Evolutionary conservation across 2,797 vertebrate species (phyloP).

Genomic region (Acridotheres tristis): DNA sequence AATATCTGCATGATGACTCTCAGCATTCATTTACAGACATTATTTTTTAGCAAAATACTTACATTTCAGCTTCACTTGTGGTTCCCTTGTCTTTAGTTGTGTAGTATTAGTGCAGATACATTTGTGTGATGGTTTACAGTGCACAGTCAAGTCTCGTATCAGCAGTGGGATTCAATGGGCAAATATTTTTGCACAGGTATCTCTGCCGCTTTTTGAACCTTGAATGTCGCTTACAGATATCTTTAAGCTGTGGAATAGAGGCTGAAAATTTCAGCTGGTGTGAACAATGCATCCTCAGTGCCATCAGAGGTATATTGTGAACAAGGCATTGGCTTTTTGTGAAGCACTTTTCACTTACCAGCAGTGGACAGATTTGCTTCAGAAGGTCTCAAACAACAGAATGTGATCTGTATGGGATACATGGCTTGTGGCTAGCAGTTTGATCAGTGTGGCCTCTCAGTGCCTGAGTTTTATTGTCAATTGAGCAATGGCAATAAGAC

Average conservation of each 20-base stretch:
- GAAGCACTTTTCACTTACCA: neutral
- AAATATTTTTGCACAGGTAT: neutral
- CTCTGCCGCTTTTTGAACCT: neutral
- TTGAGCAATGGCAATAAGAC: neutral
- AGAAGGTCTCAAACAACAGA: neutral
- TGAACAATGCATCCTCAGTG: neutral
- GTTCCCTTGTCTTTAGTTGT: neutral
- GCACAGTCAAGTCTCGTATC: neutral
- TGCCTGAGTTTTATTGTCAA: neutral
- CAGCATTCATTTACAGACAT: neutral
- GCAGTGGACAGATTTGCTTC: neutral
- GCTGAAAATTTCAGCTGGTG: neutral
- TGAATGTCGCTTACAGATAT: neutral
- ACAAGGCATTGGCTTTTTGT: neutral
- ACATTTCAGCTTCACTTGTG: neutral
- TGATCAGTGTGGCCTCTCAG: neutral
- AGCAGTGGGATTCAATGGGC: neutral
- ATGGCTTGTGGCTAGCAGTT: neutral
- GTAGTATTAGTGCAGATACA: neutral
- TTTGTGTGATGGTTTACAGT: neutral
- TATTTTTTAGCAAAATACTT: neutral
- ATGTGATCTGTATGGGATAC: neutral
- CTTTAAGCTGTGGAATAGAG: neutral
- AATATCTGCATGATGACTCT: neutral
- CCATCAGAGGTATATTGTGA: neutral